Evolutionary conservation across 2,888 invertebrate species (phyloP), one percentile per base, ranked within the genome.

Genomic region (Tillus elongatus): DNA sequence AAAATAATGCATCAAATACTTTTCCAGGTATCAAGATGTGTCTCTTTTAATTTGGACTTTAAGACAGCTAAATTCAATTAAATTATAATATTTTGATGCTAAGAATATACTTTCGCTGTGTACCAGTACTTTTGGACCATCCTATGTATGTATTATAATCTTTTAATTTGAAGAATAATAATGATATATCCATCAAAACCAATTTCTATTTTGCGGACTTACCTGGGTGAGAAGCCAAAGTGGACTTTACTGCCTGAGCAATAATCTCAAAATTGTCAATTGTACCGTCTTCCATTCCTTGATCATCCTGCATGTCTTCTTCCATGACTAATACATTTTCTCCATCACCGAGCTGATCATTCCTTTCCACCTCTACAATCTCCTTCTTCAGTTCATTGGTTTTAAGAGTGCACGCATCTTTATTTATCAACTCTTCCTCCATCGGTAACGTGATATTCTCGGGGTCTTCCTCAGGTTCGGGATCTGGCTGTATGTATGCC

Each of bases 361-460:
- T 35, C 11, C 30, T 40, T 13, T 48, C 48, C 4, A 46, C 38
- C 3, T 53, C 54, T 10, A 45, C 43, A 2, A 47, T 39, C 46
- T 60, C 57, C 28, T 53, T 53, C 40, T 58, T 63, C 40, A 57
- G 45, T 34, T 45, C 45, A 16, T 44, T 43, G 14, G 50, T 52
- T 40, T 51, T 59, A 35, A 67, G 47, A 1, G 67, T 67, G 43
- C 66, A 67, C 9, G 64, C 65, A 33, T 59, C 58, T 44, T 62
- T 63, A 39, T 63, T 61, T 4, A 50, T 43, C 13, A 56, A 46
- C 37, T 64, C 64, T 2, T 52, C 53, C 37, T 63, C 59, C 11
- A 56, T 46, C 1, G 64, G 58, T 27, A 74, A 47, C 4, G 72
- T 72, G 26, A 73, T 73, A 39, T 66, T 68, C 44, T 66, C 68